Percentiles rank a stretch among this genome's conserved stretches.
phyloP scores from a whole-genome alignment of 2,113 vertebrate genomes.

The Ptyas mucosa region DNA sequence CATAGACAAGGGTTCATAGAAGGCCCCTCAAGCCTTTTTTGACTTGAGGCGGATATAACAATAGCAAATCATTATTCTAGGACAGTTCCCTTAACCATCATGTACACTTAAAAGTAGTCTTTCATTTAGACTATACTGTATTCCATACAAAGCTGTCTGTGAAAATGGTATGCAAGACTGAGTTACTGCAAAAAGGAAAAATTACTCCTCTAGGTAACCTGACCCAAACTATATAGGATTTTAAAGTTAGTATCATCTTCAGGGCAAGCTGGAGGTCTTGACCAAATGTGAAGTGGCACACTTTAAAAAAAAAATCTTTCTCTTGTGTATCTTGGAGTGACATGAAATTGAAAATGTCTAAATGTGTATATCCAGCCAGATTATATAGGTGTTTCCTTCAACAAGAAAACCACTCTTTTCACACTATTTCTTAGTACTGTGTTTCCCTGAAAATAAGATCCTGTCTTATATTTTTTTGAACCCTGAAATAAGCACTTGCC shows the following conservation, averaged over 20 bases:
- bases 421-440: neutral
- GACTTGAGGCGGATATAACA: neutral
- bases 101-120: neutral
- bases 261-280: neutral
- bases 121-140: neutral
- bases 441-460: no score
- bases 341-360: neutral
- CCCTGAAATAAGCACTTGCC: no score
- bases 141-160: neutral
- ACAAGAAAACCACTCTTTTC: neutral
- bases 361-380: neutral
- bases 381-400: neutral
- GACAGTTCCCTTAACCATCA: neutral
- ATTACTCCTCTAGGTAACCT: neutral
- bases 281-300: neutral
- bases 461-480: no score
- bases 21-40: neutral
- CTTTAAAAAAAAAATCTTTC: neutral
- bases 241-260: neutral
- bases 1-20: neutral
- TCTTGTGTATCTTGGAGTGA: neutral
- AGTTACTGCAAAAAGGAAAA: neutral
- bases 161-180: neutral
- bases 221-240: neutral
- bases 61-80: neutral